Evolutionary conservation across 2,113 vertebrate species (phyloP).

Genomic region (Ctenomys sociabilis): DNA sequence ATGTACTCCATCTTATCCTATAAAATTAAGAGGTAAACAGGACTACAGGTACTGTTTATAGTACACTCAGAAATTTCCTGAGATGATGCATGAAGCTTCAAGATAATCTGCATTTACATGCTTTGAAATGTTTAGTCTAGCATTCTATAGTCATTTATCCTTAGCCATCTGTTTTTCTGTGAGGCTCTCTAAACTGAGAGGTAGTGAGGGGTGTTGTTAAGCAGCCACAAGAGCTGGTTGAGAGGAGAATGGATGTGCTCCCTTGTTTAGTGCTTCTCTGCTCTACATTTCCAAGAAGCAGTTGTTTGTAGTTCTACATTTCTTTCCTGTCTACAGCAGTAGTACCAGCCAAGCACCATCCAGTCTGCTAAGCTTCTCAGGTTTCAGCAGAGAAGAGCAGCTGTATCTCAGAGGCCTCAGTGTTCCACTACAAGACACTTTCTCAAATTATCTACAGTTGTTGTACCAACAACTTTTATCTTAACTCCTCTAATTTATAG

Average conservation of each 20-base stretch:
- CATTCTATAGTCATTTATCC: neutral
- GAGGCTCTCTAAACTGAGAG: neutral
- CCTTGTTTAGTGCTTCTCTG: neutral
- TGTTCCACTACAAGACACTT: neutral
- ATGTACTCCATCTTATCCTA: neutral
- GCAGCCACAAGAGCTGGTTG: neutral
- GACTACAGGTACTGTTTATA: neutral
- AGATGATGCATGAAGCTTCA: neutral
- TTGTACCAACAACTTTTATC: neutral
- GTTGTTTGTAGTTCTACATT: neutral
- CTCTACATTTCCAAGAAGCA: too few relatives aligned
- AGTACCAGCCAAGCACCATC: neutral
- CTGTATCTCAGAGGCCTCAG: neutral
- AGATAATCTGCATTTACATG: neutral
- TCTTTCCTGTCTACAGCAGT: neutral
- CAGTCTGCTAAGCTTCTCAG: neutral
- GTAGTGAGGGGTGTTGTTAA: fast-evolving
- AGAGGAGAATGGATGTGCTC: neutral
- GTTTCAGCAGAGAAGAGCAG: fast-evolving
- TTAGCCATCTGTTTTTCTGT: neutral
- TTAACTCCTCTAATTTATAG: neutral
- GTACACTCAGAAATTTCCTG: neutral
- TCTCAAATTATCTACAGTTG: neutral
- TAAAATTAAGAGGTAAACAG: neutral
- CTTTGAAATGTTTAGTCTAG: neutral